Evolutionary conservation across 2,888 invertebrate species (phyloP).

Genomic region (Acronicta aceris): DNA sequence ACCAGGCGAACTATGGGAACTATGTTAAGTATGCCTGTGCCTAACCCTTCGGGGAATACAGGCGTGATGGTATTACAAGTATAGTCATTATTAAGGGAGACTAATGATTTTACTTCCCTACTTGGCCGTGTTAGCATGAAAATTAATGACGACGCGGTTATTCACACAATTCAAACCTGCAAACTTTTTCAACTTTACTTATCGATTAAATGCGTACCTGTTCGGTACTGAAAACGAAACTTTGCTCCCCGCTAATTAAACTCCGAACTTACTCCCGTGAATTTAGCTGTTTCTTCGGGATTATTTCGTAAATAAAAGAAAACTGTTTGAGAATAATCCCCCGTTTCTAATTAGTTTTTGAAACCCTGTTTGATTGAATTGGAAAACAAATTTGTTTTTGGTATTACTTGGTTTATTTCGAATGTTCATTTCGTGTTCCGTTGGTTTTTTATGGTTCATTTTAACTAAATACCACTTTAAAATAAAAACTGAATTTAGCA

Average conservation of each 20-base stretch:
- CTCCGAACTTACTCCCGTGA: slow-evolving; percentile 65
- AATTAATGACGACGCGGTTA: slow-evolving; percentile 35
- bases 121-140: not conserved
- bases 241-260: slow-evolving; percentile 72
- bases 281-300: slow-evolving; percentile 63
- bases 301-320: slow-evolving; percentile 66
- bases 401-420: slow-evolving; percentile 31
- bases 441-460: not conserved
- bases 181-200: slow-evolving; percentile 45
- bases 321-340: slow-evolving; percentile 59
- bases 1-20: too few species aligned
- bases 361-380: slow-evolving; percentile 59
- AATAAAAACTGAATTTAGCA: not conserved
- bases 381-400: slow-evolving; percentile 48
- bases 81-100: not conserved
- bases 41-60: too few species aligned
- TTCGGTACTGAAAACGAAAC: slow-evolving; percentile 54
- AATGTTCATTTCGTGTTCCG: slow-evolving; percentile 34
- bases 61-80: too few species aligned
- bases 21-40: too few species aligned
- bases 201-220: slow-evolving; percentile 60
- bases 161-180: slow-evolving; percentile 21
- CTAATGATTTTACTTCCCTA: slow-evolving; percentile 1
- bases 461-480: not conserved
- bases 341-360: slow-evolving; percentile 66